Base-by-base conservation (phyloP, 64 coral and sea anemone species). In the Cladopsammia gracilis region DNA sequence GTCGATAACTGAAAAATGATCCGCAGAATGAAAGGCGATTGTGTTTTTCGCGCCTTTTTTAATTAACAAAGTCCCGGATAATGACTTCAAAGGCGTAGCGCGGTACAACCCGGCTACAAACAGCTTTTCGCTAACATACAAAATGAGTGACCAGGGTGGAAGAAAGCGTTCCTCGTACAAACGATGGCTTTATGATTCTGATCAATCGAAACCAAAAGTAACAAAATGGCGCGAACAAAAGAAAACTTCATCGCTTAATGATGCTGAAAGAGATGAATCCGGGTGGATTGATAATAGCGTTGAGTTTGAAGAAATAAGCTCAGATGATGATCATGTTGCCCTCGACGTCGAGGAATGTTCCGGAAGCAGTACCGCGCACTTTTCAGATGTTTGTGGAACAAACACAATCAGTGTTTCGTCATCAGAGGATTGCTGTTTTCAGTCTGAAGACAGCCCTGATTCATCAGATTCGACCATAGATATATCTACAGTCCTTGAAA, bases 201-300 rank as follows among this genome's bases (percentile, higher is more conserved):
- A 76, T 76, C 73, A 76, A 43, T 76, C 34, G 26, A 76, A 76
- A 76, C 73, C 73, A 76, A 76, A 76, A 76, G 73, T 76, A 76
- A 76, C 73, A 76, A 76, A 76, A n/a, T n/a, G n/a, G n/a, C n/a
- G n/a, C n/a, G n/a, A n/a, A n/a, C 3, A 9, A 76, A 76, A 76
- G 5, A 76, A 76, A 76, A 44, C 2, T 76, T 0, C 50, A 25
- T 1, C 5, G 73, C 73, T 76, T 6, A 76, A 76, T 76, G 5
- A 76, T 46, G 50, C 3, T 76, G 2, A 76, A 47, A 42, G 50
- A 76, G 73, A 76, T 76, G 73, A 76, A 76, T 76, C 42, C 3
- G 26, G 43, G 73, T 76, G 73, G 73, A 50, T 76, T 47, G 73
- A 76, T 50, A 76, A 16, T 43, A 46, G 5, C 42, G 26, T 76